Base-by-base conservation (phyloP, 64 coral and sea anemone species). In the Porites lutea region DNA sequence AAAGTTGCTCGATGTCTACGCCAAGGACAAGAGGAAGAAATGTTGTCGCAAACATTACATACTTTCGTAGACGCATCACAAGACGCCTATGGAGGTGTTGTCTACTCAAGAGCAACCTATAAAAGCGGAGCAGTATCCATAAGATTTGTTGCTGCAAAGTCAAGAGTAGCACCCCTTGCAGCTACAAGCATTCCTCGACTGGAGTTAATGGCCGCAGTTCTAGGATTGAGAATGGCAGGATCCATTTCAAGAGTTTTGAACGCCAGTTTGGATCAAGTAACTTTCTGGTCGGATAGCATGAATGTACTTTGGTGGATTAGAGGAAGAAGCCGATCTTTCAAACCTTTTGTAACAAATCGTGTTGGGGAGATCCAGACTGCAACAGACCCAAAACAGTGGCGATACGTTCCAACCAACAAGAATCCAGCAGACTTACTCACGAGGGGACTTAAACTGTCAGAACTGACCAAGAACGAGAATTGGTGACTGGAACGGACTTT, bases 241-340 rank as follows among this genome's bases (percentile, higher is more conserved):
- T 71, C 60, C 19, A 37, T 88, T 77, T 66, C 84, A 47, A 86
- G 78, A 53, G 83, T 92, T 57, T 79, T 61, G 52, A 65, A 57
- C 46, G 77, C 59, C n/a, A 52, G 47, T 19, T 63, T 55, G 12
- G 21, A 51, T 8, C 2, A 65, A 67, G 71, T 11, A 14, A 52
- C 50, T 47, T 89, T 78, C 62, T 89, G 82, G 71, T 83, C 54
- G 23, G 77, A 93, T 71, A 93, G 92, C 45, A 80, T 93, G 85
- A 88, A 93, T 72, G 85, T 93, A 21, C 75, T 93, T 64, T 88
- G 92, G 92, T 93, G 92, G 92, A 92, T 86, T 77, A 75, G 74
- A 62, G 47, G 92, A 45, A 60, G 84, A 71, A 88, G 92, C 63
- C 72, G 92, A 65, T 78, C 54, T 51, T 88, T 80, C 75, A 88